A percentile compares a stretch with the other conserved stretches of the same genome.
These are phyloP conservation scores for Girardinichthys multiradiatus DNA, from an alignment of 2,113 vertebrate genomes.

Conservation along the genomic window DNA sequence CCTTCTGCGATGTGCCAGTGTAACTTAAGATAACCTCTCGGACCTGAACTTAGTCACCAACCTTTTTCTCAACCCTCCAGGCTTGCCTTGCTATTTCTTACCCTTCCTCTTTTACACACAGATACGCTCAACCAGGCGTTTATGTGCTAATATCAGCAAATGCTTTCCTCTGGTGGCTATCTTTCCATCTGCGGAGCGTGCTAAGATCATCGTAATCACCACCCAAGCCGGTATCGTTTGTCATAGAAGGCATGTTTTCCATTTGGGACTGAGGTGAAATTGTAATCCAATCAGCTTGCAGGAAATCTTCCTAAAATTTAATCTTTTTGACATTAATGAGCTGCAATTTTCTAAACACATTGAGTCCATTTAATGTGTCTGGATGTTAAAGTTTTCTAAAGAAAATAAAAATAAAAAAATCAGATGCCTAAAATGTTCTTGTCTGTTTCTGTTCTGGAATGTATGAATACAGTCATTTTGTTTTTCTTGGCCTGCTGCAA, in stretches of 20 bases:
- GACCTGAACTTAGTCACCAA: constrained; percentile 33
- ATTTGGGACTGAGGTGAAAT: constrained; percentile 25
- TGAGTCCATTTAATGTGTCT: not conserved
- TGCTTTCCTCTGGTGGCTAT: constrained; percentile 23
- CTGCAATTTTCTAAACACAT: not conserved
- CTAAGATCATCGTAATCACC: constrained; percentile 52
- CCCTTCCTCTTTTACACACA: not conserved
- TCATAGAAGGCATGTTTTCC: constrained; percentile 46
- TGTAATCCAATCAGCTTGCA: constrained; percentile 31
- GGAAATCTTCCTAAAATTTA: constrained; percentile 24
- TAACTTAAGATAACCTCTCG: constrained; percentile 70
- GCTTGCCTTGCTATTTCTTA: not conserved
- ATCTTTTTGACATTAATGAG: constrained; percentile 29
- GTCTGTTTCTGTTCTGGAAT: not conserved
- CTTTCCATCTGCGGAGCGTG: constrained; percentile 43
- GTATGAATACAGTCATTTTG: not conserved
- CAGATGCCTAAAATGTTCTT: not conserved
- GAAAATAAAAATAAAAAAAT: not conserved
- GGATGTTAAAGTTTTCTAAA: not conserved
- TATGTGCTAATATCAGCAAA: not conserved
- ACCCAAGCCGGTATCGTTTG: constrained; percentile 56
- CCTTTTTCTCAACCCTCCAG: constrained; percentile 3
- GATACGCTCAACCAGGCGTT: not conserved
- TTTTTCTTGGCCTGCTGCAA: not conserved
- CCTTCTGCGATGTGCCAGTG: constrained; percentile 27